A percentile compares a stretch with the other conserved stretches of the same genome.
Evolutionary conservation across 2,888 invertebrate genomes (phyloP).

Genomic region (Theodoxus fluviatilis): DNA sequence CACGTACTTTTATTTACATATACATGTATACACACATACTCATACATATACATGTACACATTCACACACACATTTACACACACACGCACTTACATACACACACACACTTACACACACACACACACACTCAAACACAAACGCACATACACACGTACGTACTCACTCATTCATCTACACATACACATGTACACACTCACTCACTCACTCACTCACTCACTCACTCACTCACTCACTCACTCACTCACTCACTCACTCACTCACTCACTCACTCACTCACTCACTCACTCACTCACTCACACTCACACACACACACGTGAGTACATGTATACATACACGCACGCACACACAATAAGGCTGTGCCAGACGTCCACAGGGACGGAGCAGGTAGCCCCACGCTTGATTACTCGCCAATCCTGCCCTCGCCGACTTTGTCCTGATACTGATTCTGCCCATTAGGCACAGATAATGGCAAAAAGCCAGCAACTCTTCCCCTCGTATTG

Average conservation of each 20-base stretch:
- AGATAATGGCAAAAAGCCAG: too few species aligned
- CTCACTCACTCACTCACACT: not conserved
- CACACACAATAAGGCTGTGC: too few species aligned
- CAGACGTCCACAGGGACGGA: too few species aligned
- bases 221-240: constrained; percentile 1
- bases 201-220: constrained; percentile 4
- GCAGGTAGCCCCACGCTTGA: too few species aligned
- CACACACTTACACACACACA: not conserved
- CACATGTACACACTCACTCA: not conserved
- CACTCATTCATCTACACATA: not conserved
- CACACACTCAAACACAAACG: not conserved
- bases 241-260: not conserved
- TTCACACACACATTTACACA: not conserved
- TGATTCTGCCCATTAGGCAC: too few species aligned
- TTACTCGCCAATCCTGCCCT: too few species aligned
- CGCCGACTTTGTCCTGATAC: too few species aligned
- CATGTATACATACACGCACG: not conserved
- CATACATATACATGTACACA: constrained; percentile 6
- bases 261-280: constrained; percentile 4
- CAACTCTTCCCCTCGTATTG: too few species aligned
- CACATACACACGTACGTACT: not conserved
- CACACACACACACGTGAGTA: not conserved
- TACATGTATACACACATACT: not conserved
- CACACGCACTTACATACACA: not conserved
- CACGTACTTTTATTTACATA: not conserved